Evolutionary conservation across 2,888 invertebrate species (phyloP).

Genomic region (Pyrgus malvae): DNA sequence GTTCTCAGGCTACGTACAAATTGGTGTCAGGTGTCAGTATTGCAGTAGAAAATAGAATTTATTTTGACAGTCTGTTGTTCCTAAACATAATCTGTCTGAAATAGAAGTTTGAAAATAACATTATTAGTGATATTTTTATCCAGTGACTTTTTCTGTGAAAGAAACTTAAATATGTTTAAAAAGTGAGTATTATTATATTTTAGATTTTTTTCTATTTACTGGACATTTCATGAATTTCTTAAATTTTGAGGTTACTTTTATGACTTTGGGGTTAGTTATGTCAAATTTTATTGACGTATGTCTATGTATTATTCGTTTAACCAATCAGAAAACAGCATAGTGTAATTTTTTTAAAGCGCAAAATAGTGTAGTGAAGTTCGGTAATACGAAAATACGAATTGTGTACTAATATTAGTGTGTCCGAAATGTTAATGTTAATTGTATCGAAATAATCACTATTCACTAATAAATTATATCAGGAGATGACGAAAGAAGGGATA

Average conservation of each 20-base stretch:
- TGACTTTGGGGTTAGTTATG: constrained; percentile 37
- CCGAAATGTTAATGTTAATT: too few relatives aligned
- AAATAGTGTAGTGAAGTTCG: not conserved
- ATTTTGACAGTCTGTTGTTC: too few relatives aligned
- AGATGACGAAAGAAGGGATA: too few relatives aligned
- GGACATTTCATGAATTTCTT: constrained; percentile 12
- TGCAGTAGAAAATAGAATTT: not conserved
- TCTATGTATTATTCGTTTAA: constrained; percentile 39
- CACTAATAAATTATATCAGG: too few relatives aligned
- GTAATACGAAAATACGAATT: not conserved
- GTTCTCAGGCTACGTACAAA: too few relatives aligned
- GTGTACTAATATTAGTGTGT: not conserved
- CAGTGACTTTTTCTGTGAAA: constrained; percentile 10
- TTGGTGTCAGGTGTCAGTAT: too few relatives aligned
- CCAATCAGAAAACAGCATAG: constrained; percentile 46
- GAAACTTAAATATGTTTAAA: constrained; percentile 64
- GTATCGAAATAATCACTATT: too few relatives aligned
- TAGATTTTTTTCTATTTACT: not conserved
- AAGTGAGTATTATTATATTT: constrained; percentile 59
- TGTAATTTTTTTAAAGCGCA: not conserved
- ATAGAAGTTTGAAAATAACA: too few relatives aligned
- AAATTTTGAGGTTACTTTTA: constrained; percentile 30
- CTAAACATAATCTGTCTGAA: too few relatives aligned
- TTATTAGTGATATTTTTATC: too few relatives aligned
- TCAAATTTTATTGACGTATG: constrained; percentile 45